Evolutionary conservation across 2,888 invertebrate species (phyloP).

Genomic region (Drosophila mimica): DNA sequence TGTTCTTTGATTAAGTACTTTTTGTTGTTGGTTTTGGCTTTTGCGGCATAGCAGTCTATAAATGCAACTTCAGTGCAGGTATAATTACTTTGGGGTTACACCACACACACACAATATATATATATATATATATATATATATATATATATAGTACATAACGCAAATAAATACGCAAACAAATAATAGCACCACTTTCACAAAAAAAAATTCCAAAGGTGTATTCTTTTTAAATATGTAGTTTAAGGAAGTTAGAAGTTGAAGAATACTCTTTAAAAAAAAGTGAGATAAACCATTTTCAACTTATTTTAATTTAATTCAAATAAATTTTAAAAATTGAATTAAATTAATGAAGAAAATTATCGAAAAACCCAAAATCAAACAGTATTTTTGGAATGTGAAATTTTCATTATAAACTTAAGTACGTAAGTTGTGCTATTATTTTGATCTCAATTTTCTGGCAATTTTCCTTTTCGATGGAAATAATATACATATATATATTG

Average conservation of each 20-base stretch:
- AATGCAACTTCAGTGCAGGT: slow-evolving; percentile 61
- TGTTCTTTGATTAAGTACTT: slow-evolving; percentile 17
- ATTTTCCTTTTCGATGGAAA: background rate
- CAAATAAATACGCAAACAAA: background rate
- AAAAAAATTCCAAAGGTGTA: background rate
- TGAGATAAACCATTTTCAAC: no score
- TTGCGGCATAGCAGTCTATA: slow-evolving; percentile 57
- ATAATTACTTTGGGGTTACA: slow-evolving; percentile 43
- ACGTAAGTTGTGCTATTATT: background rate
- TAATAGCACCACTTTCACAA: background rate
- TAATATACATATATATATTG: background rate
- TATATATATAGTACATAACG: background rate
- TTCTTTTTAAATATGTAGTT: background rate
- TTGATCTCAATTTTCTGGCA: background rate
- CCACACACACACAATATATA: slow-evolving; percentile 1
- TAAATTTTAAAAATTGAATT: no score
- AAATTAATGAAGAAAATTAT: background rate
- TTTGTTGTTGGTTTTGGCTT: slow-evolving; percentile 51
- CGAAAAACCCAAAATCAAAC: no score
- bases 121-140: background rate
- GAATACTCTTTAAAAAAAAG: background rate
- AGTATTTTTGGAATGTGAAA: background rate
- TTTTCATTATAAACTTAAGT: background rate
- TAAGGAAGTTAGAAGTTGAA: background rate
- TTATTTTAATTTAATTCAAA: no score